Evolutionary conservation across 2,888 invertebrate genomes (phyloP), one percentile per base, ranked within the genome.

Genomic region (Camponotus fellah): DNA sequence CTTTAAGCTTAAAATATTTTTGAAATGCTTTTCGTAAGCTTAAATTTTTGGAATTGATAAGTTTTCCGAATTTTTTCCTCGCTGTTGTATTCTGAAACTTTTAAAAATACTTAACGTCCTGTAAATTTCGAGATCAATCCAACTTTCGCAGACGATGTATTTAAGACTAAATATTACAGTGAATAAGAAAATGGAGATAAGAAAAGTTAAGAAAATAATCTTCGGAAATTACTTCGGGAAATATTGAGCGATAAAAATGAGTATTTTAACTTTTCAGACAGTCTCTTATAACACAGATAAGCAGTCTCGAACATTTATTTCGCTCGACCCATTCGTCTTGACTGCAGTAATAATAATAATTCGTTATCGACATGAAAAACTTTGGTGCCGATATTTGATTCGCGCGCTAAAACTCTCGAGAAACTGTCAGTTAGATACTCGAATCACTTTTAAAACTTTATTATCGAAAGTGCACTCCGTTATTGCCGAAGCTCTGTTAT

Each of bases 301-400:
- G 26, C 26, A 26, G 26, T 26, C 12, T 12, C 3, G 14, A 12
- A 68, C 37, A 14, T 69, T 53, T 66, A 21, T 66, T 37, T 37
- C 40, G 26, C 40, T 58, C 46, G 12, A 68, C 10, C 26, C 40
- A 32, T 66, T 71, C 56, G 14, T 69, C 43, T 66, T 71, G 56
- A 12, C 17, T 21, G 6, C 37, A 34, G 26, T 3, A 37, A 34
- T n/a, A 58, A 37, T 37, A 49, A 37, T 76, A 66, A 77, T 77
- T 77, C 68, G 40, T 76, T 77, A 68, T 68, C 26, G 32, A 32
- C n/a, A 2, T 53, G 21, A 9, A 64, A n/a, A 46, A 62, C 37
- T 53, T 53, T 53, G 37, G 21, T 26, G 64, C 3, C 17, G 65
- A 76, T 76, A 76, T 53, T 65, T 66, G 21, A 46, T 43, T 76